These are phyloP conservation scores for Marmota flaviventris DNA, from an alignment of 2,113 vertebrate species.

Conservation along the genomic window DNA sequence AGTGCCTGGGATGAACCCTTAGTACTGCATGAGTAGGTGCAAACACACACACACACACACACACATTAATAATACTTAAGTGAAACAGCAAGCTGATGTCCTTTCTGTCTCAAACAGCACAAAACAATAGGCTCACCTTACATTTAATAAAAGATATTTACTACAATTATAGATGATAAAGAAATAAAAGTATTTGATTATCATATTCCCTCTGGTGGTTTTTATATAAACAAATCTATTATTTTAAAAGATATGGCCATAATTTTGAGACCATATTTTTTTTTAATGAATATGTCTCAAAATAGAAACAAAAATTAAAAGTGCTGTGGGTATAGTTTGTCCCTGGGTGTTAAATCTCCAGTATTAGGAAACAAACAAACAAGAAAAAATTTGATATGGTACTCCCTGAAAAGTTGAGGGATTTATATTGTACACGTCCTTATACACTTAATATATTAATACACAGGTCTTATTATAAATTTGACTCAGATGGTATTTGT, in stretches of 20 bases:
- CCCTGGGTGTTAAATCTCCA: too few relatives aligned
- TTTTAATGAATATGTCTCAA: too few relatives aligned
- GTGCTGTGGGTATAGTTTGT: too few relatives aligned
- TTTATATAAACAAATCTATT: background rate
- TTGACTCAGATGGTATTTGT: background rate
- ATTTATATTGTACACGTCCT: background rate
- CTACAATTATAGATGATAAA: background rate
- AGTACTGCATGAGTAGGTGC: too few relatives aligned
- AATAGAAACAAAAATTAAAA: too few relatives aligned
- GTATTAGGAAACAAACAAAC: too few relatives aligned
- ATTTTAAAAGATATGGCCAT: background rate
- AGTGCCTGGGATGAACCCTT: too few relatives aligned
- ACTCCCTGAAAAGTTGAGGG: background rate
- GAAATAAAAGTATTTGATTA: background rate
- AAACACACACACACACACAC: too few relatives aligned
- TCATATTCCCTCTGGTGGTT: background rate
- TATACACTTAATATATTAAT: background rate
- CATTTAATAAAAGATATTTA: background rate
- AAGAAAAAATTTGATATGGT: background rate
- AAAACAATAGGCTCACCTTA: background rate
- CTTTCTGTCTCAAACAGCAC: slow-evolving; percentile 39
- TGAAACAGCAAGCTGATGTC: background rate
- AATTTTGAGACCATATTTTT: too few relatives aligned
- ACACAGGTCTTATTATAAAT: background rate
- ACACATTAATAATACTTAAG: slow-evolving; percentile 21